A percentile compares a stretch with the other conserved stretches of the same genome.
Conservation (phyloP, 2,888 invertebrate species). For the Caenorhabditis sulstoni region DNA sequence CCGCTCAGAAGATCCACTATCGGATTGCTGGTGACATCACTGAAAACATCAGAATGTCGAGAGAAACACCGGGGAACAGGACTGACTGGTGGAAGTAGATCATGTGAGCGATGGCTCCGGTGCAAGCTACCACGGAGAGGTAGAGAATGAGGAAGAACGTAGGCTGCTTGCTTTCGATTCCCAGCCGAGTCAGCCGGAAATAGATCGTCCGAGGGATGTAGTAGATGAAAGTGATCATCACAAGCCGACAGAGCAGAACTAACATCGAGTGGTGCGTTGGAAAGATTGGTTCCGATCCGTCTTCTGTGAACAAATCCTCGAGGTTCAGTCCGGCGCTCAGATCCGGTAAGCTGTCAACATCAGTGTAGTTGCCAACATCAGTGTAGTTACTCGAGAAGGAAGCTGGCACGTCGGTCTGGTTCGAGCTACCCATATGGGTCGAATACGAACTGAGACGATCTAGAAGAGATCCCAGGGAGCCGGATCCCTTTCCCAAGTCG, state of each 20-base stretch:
- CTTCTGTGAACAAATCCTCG: too few relatives aligned
- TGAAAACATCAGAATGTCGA: neutral
- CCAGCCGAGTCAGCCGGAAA: constrained; percentile 1
- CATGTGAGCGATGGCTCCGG: constrained; percentile 4
- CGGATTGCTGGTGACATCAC: neutral
- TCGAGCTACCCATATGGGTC: too few relatives aligned
- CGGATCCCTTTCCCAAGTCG: too few relatives aligned
- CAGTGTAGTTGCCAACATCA: too few relatives aligned
- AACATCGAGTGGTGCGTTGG: neutral
- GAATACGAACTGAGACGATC: too few relatives aligned
- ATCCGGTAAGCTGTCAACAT: too few relatives aligned
- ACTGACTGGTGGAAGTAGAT: constrained; percentile 17
- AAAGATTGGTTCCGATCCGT: too few relatives aligned
- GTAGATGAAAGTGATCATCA: constrained; percentile 32
- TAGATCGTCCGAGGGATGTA: constrained; percentile 41
- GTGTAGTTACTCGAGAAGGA: too few relatives aligned
- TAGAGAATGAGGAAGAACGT: constrained; percentile 21
- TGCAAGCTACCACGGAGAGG: constrained; percentile 16
- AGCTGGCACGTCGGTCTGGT: too few relatives aligned
- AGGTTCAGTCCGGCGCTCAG: too few relatives aligned
- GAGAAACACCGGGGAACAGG: too few relatives aligned
- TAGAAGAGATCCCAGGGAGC: too few relatives aligned
- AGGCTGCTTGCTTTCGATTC: constrained; percentile 10
- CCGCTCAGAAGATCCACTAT: neutral
- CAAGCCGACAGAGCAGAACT: neutral